Base-by-base conservation (phyloP, 2,797 vertebrate genomes). In the Linurgus olivaceus region DNA sequence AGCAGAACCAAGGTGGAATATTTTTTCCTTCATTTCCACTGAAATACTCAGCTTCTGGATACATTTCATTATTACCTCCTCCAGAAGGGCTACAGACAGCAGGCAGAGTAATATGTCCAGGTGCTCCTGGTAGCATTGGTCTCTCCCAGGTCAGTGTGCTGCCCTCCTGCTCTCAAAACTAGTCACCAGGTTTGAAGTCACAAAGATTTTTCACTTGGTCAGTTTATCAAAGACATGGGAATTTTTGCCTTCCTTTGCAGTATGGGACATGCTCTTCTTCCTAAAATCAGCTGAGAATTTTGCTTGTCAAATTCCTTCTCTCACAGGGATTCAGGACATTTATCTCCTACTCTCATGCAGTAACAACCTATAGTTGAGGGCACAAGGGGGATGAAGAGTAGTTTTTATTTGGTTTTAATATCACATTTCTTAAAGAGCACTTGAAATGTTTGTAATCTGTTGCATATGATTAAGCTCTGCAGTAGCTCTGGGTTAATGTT, bases 401-500 rank as follows among this genome's bases (percentile, higher is more conserved):
- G 24, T 71, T 33, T n/a, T 85, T 55, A 17, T 18, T 74, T 77
- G 10, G 6, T 79, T 81, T 59, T 57, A 42, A 24, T 7, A 17
- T 10, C 3, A 11, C 17, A 38, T 42, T 55, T 71, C 48, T 79
- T 74, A 48, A 65, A 76, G n/a, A 82, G 23, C 21, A 3, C 16
- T 74, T n/a, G 50, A 52, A 88, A 51, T 3, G 1, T 51, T 81
- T 40, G 4, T 77, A n/a, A 24, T 17, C 8, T 15, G 2, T 62
- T 68, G 16, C 50, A 24, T 21, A 3, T 40, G 10, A 33, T n/a
- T 48, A 51, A 72, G 21, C 11, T 83, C 37, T 67, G 7, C 29
- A 71, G 37, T 44, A 88, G 11, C 24, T 75, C 62, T 52, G 29
- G 26, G 13, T 66, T 93, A 79, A 19, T 88, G 50, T 93, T 95